Evolutionary conservation across 2,888 invertebrate genomes (phyloP), one percentile per base, ranked within the genome.

Genomic region (Agrochola litura): DNA sequence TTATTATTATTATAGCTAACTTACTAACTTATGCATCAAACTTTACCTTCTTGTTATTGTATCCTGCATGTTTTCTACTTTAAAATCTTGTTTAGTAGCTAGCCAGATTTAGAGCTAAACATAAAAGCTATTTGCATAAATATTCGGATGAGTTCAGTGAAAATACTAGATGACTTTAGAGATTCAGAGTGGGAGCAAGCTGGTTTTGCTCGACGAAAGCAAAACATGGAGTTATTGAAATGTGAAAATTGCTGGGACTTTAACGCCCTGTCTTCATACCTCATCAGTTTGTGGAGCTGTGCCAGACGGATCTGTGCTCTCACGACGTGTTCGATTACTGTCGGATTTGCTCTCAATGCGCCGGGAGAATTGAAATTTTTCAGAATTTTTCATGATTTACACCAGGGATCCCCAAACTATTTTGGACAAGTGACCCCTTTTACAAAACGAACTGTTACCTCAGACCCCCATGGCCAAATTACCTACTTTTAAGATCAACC

Each of bases 111-210:
- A 49, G 22, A 66, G 46, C 43, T 63, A 67, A 30, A 76, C 54
- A n/a, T 43, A 64, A 73, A 41, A 61, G 4, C 22, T 25, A 46
- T 74, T 76, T 60, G 60, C 49, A 73, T 80, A n/a, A n/a, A n/a
- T n/a, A 80, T 72, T 80, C 65, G 71, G 30, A 72, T 49, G 22
- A 76, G 46, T 43, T 46, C 16, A 41, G n/a, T 2, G 2, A 72
- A 79, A 46, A 25, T 49, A 37, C n/a, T 43, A 19, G 10, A 52
- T 46, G n/a, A 56, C 8, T 19, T 63, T 54, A 30, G 4, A 22
- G 6, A 37, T 16, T 16, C 54, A 6, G 6, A 37, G 30, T 37
- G 63, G 12, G 19, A 30, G 46, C 25, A 41, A 56, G 54, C 66
- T 37, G 14, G n/a, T 30, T 30, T 69, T 46, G 16, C 37, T 37